Conservation (phyloP, 2,797 vertebrate species). For the Nannoperca obscura region DNA sequence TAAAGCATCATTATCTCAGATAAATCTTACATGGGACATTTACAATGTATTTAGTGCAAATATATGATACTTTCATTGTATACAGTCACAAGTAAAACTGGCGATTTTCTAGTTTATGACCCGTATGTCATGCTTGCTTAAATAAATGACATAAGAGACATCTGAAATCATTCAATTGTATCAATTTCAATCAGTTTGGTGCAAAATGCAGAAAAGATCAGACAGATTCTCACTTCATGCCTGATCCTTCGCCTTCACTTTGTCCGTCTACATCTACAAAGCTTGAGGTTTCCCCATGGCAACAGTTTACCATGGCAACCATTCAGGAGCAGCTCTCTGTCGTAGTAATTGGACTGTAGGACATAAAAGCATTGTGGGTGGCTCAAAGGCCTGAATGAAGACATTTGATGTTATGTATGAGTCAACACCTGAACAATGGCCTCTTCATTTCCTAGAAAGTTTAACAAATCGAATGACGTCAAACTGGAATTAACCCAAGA, state of each 20-base stretch:
- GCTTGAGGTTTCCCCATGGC: slow-evolving; percentile 45
- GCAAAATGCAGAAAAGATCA: slow-evolving; percentile 10
- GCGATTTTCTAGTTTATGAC: neutral
- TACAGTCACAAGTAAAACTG: neutral
- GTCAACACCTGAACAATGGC: slow-evolving; percentile 51
- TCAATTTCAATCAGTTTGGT: neutral
- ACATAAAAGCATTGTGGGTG: slow-evolving; percentile 54
- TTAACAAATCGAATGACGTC: slow-evolving; percentile 18
- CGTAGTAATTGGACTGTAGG: slow-evolving; percentile 48
- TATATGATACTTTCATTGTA: neutral
- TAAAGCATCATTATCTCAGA: neutral
- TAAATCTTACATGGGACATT: neutral
- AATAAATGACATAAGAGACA: neutral
- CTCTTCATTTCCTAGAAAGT: slow-evolving; percentile 13
- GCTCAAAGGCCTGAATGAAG: slow-evolving; percentile 48
- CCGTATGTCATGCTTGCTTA: neutral
- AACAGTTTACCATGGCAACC: slow-evolving; percentile 76
- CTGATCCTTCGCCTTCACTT: slow-evolving; percentile 22
- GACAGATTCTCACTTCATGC: slow-evolving; percentile 9
- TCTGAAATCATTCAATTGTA: neutral
- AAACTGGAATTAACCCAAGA: slow-evolving; percentile 28
- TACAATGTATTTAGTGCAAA: neutral
- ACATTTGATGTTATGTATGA: slow-evolving; percentile 44
- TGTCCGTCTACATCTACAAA: slow-evolving; percentile 28
- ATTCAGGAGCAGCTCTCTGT: slow-evolving; percentile 60